phyloP scores from a whole-genome alignment of 2,113 vertebrate species.

The Callorhinus ursinus region DNA sequence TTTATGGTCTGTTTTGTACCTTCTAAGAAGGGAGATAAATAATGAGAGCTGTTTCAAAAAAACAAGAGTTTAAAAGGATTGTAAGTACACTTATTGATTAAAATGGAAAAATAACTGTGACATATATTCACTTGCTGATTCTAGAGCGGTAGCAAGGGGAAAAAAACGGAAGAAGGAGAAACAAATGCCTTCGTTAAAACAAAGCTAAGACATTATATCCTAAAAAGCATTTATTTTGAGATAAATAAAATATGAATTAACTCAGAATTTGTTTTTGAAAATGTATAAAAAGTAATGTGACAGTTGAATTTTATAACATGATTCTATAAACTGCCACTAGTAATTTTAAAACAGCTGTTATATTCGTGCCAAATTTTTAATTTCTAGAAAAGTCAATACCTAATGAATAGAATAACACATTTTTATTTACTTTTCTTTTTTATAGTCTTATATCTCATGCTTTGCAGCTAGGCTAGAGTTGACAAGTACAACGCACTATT shows the following conservation, averaged over 20 bases:
- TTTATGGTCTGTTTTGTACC: background rate
- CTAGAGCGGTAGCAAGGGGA: background rate
- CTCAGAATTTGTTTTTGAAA: constrained; percentile 36
- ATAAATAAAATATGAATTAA: background rate
- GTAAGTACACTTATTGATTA: constrained; percentile 30
- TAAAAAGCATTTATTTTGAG: background rate
- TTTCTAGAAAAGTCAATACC: constrained; percentile 10
- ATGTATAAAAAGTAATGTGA: background rate
- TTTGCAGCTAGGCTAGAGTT: background rate
- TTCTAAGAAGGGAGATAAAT: constrained; percentile 41
- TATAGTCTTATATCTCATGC: background rate
- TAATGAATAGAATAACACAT: background rate
- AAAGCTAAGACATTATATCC: background rate
- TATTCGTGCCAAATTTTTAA: constrained; percentile 15
- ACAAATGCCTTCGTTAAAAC: background rate
- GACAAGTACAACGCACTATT: background rate
- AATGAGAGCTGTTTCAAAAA: constrained; percentile 41
- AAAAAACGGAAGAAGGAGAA: background rate
- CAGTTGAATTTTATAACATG: background rate
- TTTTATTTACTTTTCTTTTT: background rate
- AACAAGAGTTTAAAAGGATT: background rate
- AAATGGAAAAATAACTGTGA: background rate
- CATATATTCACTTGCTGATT: background rate
- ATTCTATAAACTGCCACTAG: background rate
- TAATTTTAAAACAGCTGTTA: background rate